phyloP scores from a whole-genome alignment of 2,888 invertebrate species.

The Tetranychus truncatus region DNA sequence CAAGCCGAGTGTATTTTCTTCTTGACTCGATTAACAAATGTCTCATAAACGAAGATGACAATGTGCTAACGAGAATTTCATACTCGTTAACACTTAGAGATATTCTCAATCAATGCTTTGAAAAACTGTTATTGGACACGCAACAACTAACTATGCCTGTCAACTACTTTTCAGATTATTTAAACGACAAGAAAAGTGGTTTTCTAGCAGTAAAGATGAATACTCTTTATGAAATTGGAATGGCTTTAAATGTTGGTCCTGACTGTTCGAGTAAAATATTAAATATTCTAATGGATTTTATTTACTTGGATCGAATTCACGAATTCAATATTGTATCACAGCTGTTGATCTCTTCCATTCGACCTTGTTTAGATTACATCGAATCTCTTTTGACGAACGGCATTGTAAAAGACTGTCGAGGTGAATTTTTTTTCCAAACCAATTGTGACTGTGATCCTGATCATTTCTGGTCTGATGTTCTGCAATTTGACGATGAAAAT shows the following conservation, averaged over 20 bases:
- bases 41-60: not conserved
- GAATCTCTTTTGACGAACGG: constrained; percentile 1
- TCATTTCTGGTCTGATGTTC: not conserved
- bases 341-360: not conserved
- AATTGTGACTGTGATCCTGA: not conserved
- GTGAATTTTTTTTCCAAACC: not conserved
- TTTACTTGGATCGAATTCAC: constrained; percentile 1
- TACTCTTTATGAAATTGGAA: not conserved
- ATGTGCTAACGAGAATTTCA: not conserved
- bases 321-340: constrained; percentile 1
- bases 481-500: not conserved
- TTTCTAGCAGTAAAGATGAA: not conserved
- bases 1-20: not conserved
- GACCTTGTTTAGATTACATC: not conserved
- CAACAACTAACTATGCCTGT: not conserved
- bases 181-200: not conserved
- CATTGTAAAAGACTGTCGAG: not conserved
- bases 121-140: not conserved
- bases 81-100: not conserved
- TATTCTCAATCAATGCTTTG: constrained; percentile 1
- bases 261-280: not conserved
- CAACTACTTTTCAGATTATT: constrained; percentile 3
- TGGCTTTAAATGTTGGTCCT: not conserved
- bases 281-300: not conserved
- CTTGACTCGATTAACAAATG: not conserved